Evolutionary conservation across 2,797 vertebrate species (phyloP).

Genomic region (Ibycter americanus): DNA sequence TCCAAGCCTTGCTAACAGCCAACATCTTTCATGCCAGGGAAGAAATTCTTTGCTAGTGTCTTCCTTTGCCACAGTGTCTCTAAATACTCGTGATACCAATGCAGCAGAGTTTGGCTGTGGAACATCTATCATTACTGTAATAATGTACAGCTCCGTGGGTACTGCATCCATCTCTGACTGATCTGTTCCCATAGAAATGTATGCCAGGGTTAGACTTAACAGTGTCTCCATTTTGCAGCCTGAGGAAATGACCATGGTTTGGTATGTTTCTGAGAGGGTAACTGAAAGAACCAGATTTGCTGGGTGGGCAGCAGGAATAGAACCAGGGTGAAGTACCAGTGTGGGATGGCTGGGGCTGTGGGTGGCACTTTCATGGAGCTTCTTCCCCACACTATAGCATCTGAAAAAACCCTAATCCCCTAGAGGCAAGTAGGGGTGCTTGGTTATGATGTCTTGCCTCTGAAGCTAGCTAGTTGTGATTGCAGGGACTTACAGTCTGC

Average conservation of each 20-base stretch:
- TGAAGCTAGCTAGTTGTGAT: background rate
- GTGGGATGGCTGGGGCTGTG: background rate
- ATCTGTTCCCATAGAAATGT: background rate
- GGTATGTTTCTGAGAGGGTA: background rate
- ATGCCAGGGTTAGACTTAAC: background rate
- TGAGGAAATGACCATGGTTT: background rate
- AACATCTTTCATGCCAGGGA: background rate
- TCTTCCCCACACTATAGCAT: background rate
- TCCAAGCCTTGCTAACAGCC: background rate
- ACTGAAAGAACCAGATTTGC: background rate
- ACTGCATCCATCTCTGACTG: background rate
- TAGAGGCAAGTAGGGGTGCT: background rate
- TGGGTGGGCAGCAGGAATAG: background rate
- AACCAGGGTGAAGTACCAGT: background rate
- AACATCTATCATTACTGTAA: background rate
- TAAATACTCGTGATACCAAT: background rate
- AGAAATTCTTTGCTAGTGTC: background rate
- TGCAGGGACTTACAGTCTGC: background rate
- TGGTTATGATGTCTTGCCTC: background rate
- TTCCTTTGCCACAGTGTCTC: background rate
- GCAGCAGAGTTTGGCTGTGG: background rate
- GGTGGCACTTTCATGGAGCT: background rate
- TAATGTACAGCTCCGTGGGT: background rate
- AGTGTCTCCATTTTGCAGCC: background rate
- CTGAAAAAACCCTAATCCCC: background rate